Conservation (phyloP, 2,888 invertebrate species). For the Fissipunctia ypsillon region DNA sequence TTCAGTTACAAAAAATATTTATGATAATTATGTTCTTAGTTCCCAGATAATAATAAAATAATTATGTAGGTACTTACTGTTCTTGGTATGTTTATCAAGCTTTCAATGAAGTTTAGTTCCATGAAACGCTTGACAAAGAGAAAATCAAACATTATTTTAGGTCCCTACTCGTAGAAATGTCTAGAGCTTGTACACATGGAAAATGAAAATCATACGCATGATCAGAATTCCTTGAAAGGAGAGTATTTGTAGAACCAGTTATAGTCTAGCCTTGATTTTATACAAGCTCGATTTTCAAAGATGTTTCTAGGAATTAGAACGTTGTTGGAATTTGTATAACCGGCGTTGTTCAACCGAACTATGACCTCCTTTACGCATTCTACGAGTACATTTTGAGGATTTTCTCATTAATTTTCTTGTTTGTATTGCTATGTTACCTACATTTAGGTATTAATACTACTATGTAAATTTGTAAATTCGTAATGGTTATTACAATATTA, state of each 20-base stretch:
- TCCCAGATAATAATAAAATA: too few species aligned
- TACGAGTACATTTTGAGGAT: neutral
- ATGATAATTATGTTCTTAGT: neutral
- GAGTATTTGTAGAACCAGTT: neutral
- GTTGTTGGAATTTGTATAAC: neutral
- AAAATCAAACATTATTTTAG: neutral
- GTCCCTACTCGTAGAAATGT: neutral
- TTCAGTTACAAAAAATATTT: neutral
- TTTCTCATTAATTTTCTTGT: neutral
- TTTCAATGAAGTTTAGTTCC: neutral
- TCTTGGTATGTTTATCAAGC: neutral
- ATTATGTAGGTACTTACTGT: neutral
- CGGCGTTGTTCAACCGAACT: neutral
- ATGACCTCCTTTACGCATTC: neutral
- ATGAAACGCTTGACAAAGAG: neutral
- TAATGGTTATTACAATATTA: neutral
- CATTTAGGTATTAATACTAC: neutral
- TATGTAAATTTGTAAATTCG: neutral
- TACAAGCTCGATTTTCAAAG: neutral
- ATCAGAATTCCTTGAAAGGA: neutral
- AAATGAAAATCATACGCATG: constrained; percentile 3
- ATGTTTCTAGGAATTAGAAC: constrained; percentile 1
- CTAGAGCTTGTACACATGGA: too few species aligned
- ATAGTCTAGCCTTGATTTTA: neutral
- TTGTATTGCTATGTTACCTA: neutral